Conservation (phyloP, 2,113 vertebrate species). For the Chaenocephalus aceratus region DNA sequence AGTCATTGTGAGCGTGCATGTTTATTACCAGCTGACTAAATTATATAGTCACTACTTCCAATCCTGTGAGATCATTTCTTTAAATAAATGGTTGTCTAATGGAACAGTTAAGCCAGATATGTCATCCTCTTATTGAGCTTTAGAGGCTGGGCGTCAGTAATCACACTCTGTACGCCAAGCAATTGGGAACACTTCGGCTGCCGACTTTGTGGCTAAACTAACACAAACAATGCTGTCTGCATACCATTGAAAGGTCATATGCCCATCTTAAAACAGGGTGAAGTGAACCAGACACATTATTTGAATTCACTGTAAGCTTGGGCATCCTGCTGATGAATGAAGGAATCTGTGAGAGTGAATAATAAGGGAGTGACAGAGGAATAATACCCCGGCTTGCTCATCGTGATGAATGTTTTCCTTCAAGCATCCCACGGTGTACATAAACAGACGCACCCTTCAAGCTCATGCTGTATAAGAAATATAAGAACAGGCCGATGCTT, state of each 20-base stretch:
- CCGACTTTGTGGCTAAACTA: constrained; percentile 33
- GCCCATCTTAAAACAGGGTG: constrained; percentile 14
- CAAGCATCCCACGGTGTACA: background rate
- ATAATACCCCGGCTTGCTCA: constrained; percentile 16
- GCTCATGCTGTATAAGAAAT: constrained; percentile 20
- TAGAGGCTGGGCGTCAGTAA: constrained; percentile 21
- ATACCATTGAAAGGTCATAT: constrained; percentile 48
- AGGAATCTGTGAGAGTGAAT: constrained; percentile 14
- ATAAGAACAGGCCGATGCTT: constrained; percentile 8
- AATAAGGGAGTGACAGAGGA: background rate
- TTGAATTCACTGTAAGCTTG: constrained; percentile 10
- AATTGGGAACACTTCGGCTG: constrained; percentile 4
- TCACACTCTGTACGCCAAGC: constrained; percentile 2
- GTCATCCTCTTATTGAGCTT: constrained; percentile 3
- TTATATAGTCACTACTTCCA: constrained; percentile 38
- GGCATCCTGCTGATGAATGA: background rate
- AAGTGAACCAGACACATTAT: background rate
- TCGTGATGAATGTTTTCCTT: constrained; percentile 14
- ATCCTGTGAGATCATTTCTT: constrained; percentile 9
- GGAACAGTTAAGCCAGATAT: constrained; percentile 44
- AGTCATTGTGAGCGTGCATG: constrained; percentile 35
- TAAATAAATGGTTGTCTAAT: constrained; percentile 18
- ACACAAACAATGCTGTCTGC: constrained; percentile 13
- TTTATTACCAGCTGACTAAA: constrained; percentile 36
- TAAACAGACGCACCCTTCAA: constrained; percentile 7